phyloP scores from a whole-genome alignment of 1,140 invertebrate genomes.

The Nebria ingens region DNA sequence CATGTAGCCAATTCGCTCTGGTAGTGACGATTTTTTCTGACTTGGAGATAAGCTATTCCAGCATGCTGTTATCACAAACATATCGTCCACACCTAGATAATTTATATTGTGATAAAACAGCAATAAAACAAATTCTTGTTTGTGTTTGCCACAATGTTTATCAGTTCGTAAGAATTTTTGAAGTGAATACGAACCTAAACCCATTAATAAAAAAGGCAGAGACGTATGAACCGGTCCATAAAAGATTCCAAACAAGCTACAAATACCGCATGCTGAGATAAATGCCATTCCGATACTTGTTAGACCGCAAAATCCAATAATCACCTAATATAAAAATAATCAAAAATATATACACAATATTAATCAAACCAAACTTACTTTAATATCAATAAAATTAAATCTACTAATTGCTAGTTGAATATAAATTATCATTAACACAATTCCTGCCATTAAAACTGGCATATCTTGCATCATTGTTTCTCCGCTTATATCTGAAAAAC shows the following conservation, averaged over 20 bases:
- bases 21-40: conserved; percentile 42
- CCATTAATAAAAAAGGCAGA: conserved; percentile 70
- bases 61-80: conserved; percentile 70
- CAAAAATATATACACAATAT: conserved; percentile 10
- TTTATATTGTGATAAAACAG: no score
- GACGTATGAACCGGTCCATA: conserved; percentile 75
- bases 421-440: conserved; percentile 61
- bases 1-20: conserved; percentile 52
- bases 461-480: conserved; percentile 61
- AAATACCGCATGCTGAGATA: conserved; percentile 56
- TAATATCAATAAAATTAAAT: conserved; percentile 63
- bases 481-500: conserved; percentile 60
- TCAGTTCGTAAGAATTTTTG: no score
- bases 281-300: conserved; percentile 68
- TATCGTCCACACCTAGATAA: conserved; percentile 59
- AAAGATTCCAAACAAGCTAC: conserved; percentile 58
- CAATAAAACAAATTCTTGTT: no score
- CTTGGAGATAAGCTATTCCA: conserved; percentile 45
- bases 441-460: conserved; percentile 55
- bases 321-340: conserved; percentile 32
- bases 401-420: conserved; percentile 62
- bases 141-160: no score
- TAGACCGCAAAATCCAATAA: conserved; percentile 54
- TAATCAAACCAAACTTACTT: conserved; percentile 35
- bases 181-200: conserved; percentile 39